These are phyloP conservation scores for Sycophila texana DNA, from an alignment of 2,888 invertebrate species.

Conservation along the genomic window DNA sequence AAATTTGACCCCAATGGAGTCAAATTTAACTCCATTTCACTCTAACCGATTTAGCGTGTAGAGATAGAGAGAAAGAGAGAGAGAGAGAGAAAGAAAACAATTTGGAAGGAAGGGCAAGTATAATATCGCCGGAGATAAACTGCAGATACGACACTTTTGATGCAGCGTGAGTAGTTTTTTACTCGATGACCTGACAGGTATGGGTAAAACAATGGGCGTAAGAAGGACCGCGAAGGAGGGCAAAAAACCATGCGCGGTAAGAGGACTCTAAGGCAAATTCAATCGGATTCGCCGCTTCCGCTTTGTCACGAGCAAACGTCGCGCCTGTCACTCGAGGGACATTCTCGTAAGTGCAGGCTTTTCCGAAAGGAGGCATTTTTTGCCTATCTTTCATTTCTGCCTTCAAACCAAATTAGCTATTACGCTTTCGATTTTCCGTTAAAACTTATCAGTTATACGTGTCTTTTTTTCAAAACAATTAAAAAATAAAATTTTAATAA, in stretches of 20 bases:
- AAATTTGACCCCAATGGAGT: no score
- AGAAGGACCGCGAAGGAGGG: neutral
- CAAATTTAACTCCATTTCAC: no score
- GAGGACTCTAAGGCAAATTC: neutral
- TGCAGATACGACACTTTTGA: constrained; percentile 19
- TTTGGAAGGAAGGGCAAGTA: constrained; percentile 20
- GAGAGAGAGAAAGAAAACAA: neutral
- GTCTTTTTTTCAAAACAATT: neutral
- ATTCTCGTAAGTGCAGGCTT: neutral
- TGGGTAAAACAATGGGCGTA: constrained; percentile 15
- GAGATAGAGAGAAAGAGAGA: neutral
- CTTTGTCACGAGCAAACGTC: constrained; percentile 2
- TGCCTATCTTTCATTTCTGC: neutral
- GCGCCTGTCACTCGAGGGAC: neutral
- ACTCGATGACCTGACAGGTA: neutral
- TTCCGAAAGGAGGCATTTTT: neutral
- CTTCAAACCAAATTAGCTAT: no score
- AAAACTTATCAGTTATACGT: neutral
- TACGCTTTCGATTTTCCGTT: no score
- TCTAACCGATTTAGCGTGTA: no score
- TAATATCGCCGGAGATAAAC: constrained; percentile 10
- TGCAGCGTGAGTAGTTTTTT: constrained; percentile 5
- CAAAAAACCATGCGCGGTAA: neutral
- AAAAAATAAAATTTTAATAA: neutral
- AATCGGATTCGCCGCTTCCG: neutral